Conservation (phyloP, 2,113 vertebrate species). For the Albula glossodonta region DNA sequence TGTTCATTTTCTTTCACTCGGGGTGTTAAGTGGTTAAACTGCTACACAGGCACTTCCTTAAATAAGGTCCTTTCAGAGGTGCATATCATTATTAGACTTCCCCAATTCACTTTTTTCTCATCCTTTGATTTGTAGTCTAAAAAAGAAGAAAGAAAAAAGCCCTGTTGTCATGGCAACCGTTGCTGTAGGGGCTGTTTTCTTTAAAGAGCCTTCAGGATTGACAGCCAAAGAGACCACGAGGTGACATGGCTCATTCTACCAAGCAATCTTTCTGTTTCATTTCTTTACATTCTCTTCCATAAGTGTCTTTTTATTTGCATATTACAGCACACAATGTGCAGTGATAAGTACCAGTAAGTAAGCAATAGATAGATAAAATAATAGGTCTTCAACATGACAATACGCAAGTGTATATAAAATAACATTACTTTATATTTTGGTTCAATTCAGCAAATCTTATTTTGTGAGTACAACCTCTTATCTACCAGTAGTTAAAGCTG, state of each 20-base stretch:
- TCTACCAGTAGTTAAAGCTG: too few species aligned
- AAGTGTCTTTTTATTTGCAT: neutral
- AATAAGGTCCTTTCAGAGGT: neutral
- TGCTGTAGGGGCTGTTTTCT: neutral
- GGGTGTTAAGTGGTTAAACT: neutral
- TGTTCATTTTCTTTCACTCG: neutral
- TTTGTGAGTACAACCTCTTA: neutral
- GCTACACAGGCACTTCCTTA: neutral
- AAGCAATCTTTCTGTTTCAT: neutral
- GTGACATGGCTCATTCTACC: neutral
- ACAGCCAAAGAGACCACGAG: neutral
- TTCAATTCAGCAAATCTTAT: neutral
- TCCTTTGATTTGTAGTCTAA: neutral
- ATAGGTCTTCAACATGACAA: too few species aligned
- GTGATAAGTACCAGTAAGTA: neutral
- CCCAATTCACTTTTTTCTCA: neutral
- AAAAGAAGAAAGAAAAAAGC: neutral
- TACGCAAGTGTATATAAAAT: too few species aligned
- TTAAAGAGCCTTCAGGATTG: conserved; percentile 1
- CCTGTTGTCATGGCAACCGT: conserved; percentile 5
- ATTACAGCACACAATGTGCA: neutral
- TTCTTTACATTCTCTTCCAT: neutral
- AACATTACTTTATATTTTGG: neutral
- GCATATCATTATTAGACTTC: neutral
- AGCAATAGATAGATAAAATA: too few species aligned